Base-by-base conservation (phyloP, 2,113 vertebrate species). In the Chaetura pelagica region DNA sequence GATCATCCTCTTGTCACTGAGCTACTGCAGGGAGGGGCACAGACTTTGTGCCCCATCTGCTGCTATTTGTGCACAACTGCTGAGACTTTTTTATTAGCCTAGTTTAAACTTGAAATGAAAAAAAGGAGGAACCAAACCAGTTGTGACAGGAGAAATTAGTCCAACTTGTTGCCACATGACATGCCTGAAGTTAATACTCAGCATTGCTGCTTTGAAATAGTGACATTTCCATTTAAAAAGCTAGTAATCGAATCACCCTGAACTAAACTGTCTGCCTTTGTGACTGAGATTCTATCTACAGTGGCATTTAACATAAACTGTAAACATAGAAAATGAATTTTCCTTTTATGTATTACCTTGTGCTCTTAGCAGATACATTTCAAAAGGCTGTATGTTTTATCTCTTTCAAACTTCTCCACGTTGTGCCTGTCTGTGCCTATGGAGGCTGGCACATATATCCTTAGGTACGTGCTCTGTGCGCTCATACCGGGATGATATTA, bases 291-390 rank as follows among this genome's bases (percentile, higher is more conserved):
- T 90, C 72, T 91, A 94, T 96, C 95, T 97, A 72, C 72, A 61
- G 2, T 52, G 82, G 90, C 92, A 90, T 93, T 96, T 93, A 95
- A 77, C 82, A 90, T 80, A 85, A 94, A 95, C 42, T 88, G 72
- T 94, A 97, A 96, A 90, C 90, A 93, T 6, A 80, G 67, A 93
- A 94, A 90, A 94, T 93, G 15, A 88, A 49, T 94, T 90, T 95
- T 80, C 61, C 42, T 91, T 96, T 96, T 77, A 84, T 74, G 75
- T 75, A 67, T 88, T 91, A 71, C 94, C 78, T 86, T 94, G 82
- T 95, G 82, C 59, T 92, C 72, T 77, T 74, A 86, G 90, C 48
- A 93, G 95, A 96, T 96, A 96, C 83, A 86, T 96, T 97, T 94
- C 87, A 96, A 90, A 96, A 94, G 55, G 34, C 35, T 85, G 34